Evolutionary conservation across 2,113 vertebrate species (phyloP).

Genomic region (Coptodon rendalli): DNA sequence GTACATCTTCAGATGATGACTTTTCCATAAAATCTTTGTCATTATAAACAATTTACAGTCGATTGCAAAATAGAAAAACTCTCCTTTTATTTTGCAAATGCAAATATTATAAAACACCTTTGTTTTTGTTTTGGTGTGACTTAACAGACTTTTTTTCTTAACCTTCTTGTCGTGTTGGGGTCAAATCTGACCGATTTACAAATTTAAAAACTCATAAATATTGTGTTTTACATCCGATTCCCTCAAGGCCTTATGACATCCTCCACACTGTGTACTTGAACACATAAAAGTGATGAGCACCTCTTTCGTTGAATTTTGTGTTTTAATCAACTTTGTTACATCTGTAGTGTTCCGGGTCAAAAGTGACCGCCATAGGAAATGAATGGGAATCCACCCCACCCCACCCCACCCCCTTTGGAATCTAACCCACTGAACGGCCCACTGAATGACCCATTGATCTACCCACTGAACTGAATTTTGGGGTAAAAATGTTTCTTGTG

Average conservation of each 20-base stretch:
- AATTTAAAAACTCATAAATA: neutral
- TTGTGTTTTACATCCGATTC: neutral
- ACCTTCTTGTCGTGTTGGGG: neutral
- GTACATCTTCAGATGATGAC: neutral
- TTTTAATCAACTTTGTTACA: neutral
- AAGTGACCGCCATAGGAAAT: neutral
- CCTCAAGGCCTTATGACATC: neutral
- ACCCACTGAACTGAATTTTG: neutral
- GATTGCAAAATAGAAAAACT: neutral
- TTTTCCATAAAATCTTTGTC: neutral
- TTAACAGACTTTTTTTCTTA: neutral
- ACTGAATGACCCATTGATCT: neutral
- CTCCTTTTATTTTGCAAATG: neutral
- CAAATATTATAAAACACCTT: neutral
- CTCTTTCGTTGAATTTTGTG: fast-evolving
- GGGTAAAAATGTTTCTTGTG: neutral
- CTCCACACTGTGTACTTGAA: neutral
- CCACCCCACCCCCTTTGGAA: neutral
- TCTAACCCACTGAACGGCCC: neutral
- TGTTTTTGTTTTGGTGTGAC: neutral
- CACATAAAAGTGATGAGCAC: neutral
- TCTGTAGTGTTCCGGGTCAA: neutral
- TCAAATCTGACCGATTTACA: fast-evolving
- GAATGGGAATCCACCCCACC: neutral
- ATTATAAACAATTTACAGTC: neutral